A percentile compares a stretch with the other conserved stretches of the same genome.
Conservation (phyloP, 2,113 vertebrate genomes). For the Maylandia zebra region DNA sequence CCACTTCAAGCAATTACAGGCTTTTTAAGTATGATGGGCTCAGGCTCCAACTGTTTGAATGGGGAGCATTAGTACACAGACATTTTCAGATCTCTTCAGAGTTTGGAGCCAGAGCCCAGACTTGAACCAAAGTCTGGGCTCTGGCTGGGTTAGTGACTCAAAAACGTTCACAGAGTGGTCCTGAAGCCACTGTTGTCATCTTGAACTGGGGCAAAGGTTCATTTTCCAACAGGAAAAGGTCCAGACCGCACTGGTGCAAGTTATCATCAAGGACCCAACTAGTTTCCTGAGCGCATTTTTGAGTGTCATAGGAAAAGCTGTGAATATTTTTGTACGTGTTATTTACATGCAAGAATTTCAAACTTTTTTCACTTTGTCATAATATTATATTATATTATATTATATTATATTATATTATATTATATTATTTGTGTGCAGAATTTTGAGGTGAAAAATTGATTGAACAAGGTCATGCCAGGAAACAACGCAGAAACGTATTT, state of each 20-base stretch:
- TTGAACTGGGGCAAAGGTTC: not conserved
- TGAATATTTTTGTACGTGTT: accelerated
- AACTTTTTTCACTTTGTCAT: not conserved
- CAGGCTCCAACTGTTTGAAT: not conserved
- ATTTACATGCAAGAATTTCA: not conserved
- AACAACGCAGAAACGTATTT: accelerated
- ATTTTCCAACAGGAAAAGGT: not conserved
- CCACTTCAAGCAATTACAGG: accelerated
- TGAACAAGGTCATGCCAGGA: not conserved
- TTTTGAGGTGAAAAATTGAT: not conserved
- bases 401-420: not conserved
- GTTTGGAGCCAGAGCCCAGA: not conserved
- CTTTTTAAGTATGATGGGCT: not conserved
- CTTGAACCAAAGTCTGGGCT: too few relatives aligned
- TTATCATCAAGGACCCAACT: not conserved
- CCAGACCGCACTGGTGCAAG: not conserved
- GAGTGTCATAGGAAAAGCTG: accelerated
- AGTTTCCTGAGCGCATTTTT: accelerated
- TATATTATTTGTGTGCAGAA: not conserved
- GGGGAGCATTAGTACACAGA: not conserved
- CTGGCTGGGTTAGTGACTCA: not conserved
- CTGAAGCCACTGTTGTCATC: not conserved
- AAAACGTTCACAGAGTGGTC: not conserved
- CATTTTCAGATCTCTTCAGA: not conserved
- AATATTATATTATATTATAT: not conserved